Evolutionary conservation across 2,797 vertebrate genomes (phyloP).

Genomic region (Chrysolophus pictus): DNA sequence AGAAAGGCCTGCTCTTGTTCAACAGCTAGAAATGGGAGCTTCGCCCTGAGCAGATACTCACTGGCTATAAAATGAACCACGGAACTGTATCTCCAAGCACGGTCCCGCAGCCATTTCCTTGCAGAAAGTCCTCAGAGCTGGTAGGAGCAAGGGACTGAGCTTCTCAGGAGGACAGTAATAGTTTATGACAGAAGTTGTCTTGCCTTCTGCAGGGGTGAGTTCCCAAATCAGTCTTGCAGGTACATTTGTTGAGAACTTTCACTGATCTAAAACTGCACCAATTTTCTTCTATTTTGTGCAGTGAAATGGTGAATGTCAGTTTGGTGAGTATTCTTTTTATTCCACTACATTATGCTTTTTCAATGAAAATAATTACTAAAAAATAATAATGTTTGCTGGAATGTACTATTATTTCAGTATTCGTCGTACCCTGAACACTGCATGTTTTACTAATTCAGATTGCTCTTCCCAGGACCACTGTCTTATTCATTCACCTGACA

Average conservation of each 20-base stretch:
- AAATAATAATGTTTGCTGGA: background rate
- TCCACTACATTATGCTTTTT: background rate
- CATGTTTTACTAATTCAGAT: background rate
- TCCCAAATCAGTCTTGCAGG: background rate
- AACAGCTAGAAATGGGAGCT: constrained; percentile 1
- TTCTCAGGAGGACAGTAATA: background rate
- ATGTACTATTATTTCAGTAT: background rate
- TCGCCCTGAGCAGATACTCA: background rate
- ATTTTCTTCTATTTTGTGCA: background rate
- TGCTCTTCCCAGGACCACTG: background rate
- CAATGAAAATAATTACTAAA: background rate
- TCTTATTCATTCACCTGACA: background rate
- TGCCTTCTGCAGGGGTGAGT: background rate
- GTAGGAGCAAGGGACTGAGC: background rate
- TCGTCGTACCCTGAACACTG: background rate
- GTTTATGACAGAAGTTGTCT: background rate
- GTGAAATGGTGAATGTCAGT: background rate
- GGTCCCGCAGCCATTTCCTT: background rate
- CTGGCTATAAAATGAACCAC: background rate
- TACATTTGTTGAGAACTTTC: background rate
- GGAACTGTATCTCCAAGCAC: background rate
- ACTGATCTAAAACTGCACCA: background rate
- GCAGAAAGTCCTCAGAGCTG: background rate
- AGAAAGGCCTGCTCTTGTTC: background rate
- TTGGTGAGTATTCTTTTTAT: background rate